These are phyloP conservation scores for Harpagifer antarcticus DNA, from an alignment of 2,797 vertebrate species.

Conservation along the genomic window DNA sequence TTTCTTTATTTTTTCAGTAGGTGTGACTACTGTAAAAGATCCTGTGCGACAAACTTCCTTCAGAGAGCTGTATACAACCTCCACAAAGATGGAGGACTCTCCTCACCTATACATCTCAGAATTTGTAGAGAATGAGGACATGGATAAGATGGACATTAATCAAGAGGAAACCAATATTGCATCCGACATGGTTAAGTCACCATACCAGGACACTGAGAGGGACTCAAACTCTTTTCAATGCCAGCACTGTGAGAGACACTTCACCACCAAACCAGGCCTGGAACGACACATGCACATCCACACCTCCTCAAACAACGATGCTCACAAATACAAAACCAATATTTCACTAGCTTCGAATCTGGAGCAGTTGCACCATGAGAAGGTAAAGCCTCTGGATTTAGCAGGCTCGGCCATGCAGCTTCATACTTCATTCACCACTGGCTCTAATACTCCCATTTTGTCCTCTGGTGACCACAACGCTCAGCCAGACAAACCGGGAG, in stretches of 20 bases:
- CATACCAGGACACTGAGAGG: constrained; percentile 77
- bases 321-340: constrained; percentile 85
- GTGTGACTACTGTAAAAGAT: constrained; percentile 45
- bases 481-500: constrained; percentile 80
- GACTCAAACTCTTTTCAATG: constrained; percentile 87
- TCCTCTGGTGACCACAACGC: constrained; percentile 42
- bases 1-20: constrained; percentile 51
- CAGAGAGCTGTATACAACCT: constrained; percentile 70
- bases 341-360: constrained; percentile 88
- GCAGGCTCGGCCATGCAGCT: constrained; percentile 53
- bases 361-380: constrained; percentile 86
- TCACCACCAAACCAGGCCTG: constrained; percentile 90
- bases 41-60: constrained; percentile 77
- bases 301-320: constrained; percentile 64
- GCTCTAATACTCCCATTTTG: constrained; percentile 27
- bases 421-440: constrained; percentile 47
- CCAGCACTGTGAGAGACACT: constrained; percentile 90
- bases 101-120: constrained; percentile 60
- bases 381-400: constrained; percentile 53
- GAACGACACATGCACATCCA: constrained; percentile 93
- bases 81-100: constrained; percentile 68
- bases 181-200: constrained; percentile 73
- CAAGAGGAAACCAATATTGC: constrained; percentile 57
- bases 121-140: constrained; percentile 47
- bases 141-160: constrained; percentile 45